Conservation (phyloP, 2,113 vertebrate species). For the Patagioenas fasciata region DNA sequence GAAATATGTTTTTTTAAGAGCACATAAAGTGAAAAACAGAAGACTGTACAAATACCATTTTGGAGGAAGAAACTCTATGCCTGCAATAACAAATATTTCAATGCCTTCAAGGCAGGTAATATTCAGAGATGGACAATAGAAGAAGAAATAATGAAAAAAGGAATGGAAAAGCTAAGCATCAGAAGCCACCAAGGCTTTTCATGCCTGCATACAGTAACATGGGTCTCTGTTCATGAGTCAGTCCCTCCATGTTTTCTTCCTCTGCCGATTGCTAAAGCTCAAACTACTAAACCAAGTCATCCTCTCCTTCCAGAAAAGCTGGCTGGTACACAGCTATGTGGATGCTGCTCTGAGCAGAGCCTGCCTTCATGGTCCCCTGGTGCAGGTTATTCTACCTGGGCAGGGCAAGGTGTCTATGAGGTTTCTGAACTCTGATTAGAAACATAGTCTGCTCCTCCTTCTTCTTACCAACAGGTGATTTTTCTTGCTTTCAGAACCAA, state of each 20-base stretch:
- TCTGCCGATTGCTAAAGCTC: not conserved
- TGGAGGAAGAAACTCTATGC: not conserved
- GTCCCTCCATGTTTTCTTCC: not conserved
- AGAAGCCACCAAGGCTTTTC: not conserved
- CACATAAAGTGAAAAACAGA: not conserved
- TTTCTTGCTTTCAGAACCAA: slow-evolving; percentile 8
- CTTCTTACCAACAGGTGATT: not conserved
- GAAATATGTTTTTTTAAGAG: not conserved
- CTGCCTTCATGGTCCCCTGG: not conserved
- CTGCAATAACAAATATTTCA: not conserved
- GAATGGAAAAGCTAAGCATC: not conserved
- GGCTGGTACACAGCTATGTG: not conserved
- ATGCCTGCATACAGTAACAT: not conserved
- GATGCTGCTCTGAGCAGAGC: not conserved
- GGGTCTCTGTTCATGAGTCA: fast-evolving
- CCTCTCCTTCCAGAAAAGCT: not conserved
- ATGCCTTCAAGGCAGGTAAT: not conserved
- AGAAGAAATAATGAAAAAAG: not conserved
- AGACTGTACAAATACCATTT: not conserved
- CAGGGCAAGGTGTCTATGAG: not conserved
- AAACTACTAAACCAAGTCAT: not conserved
- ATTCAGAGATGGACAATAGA: not conserved
- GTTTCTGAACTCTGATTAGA: not conserved
- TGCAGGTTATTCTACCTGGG: not conserved
- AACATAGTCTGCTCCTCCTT: not conserved